Evolutionary conservation across 2,113 vertebrate species (phyloP), one percentile per base, ranked within the genome.

Genomic region (Bostrychus sinensis): DNA sequence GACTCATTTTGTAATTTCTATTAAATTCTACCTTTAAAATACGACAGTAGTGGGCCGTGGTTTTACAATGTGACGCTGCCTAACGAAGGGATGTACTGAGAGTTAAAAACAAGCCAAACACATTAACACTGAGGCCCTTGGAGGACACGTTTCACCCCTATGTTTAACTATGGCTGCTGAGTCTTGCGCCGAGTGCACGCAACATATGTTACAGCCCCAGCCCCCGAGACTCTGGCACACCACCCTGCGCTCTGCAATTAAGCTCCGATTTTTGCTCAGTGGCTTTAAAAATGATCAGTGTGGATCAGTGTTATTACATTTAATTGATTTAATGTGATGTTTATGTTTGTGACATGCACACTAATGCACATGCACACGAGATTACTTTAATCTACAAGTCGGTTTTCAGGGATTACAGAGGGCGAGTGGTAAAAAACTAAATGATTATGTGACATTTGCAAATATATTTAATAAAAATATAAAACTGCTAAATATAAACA

Each of bases 21-120:
- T 63, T 23, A 19, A 75, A 72, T 70, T 58, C 13, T 43, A 34
- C 67, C 43, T 77, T 77, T 34, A 58, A 64, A 74, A 75, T 19
- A 50, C 36, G 51, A 56, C 41, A 19, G 20, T 46, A 42, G 54
- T 46, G 53, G 56, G 43, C 25, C 41, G n/a, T 16, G 39, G 6
- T 51, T 75, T 56, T 58, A 32, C 57, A 1, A 58, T 5, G 4
- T 3, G 2, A 41, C 22, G 9, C 34, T 67, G 62, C 58, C 46
- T 58, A 65, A 77, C 25, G 61, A 42, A 66, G 46, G 36, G 54
- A 62, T 57, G 55, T 67, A 81, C 78, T 65, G 81, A 82, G 83
- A 81, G 70, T 77, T 80, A 84, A 87, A 85, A 64, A 81, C 71
- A 87, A 86, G 85, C 77, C 84, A 76, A 80, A 78, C 75, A 81